Evolutionary conservation across 1,140 invertebrate species (phyloP), one percentile per base, ranked within the genome.

Genomic region (Drosophila elegans): DNA sequence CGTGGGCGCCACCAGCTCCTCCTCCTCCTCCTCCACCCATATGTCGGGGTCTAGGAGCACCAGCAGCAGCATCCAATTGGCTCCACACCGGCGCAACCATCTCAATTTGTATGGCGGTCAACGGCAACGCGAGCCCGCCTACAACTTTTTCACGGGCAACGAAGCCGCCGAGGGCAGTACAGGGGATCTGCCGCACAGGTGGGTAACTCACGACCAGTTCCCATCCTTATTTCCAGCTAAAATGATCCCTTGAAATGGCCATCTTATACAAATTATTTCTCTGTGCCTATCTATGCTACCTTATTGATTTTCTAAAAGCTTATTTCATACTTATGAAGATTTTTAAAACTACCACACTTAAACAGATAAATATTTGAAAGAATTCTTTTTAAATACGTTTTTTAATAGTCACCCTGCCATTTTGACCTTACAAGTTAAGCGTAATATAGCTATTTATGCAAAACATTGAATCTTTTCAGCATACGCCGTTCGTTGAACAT

Each of bases 401-500:
- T 21, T 21, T 21, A 21, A 21, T 21, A 21, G 16, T 21, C 16
- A 1, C 16, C 16, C 16, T 21, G 16, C 16, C 16, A 21, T 21
- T 21, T 21, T 21, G 16, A 1, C 16, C 16, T 1, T 21, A 21
- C 16, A 21, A 21, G 16, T 21, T 0, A 21, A 21, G 16, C 0
- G 16, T 21, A 21, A 21, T 21, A 1, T 21, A 21, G 16, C 7
- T 25, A 9, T n/a, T 12, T 0, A 36, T 46, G 3, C 12, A 42
- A 25, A 32, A 7, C 2, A 6, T 45, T 12, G 2, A 38, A 16
- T 34, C n/a, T 16, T 73, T 64, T 13, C 52, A 91, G 90, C 32
- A 76, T 77, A 7, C 76, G 90, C 16, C 83, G 90, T 5, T 78
- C 71, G 10, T 39, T 91, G 38, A 91, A 91, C 62, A 79, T 91